Conservation (phyloP, 2,797 vertebrate genomes). For the Cirrhinus molitorella region DNA sequence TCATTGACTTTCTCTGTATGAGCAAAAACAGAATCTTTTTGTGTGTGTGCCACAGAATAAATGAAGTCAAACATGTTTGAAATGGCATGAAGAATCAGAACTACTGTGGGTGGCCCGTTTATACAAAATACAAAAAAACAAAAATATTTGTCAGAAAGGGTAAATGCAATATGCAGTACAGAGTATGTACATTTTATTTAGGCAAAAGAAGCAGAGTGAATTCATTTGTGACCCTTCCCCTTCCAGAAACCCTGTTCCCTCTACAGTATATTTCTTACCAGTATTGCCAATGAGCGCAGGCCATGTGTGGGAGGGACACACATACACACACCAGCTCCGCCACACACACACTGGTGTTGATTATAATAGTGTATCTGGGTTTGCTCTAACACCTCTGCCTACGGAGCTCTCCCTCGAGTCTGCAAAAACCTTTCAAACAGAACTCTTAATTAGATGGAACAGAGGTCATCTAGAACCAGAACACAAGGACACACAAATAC, state of each 20-base stretch:
- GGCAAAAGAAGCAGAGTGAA: neutral
- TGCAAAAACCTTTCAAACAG: constrained; percentile 63
- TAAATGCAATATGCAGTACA: neutral
- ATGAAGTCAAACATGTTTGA: neutral
- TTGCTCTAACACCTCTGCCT: constrained; percentile 52
- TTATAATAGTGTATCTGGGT: constrained; percentile 7
- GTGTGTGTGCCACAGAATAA: neutral
- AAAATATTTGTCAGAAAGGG: neutral
- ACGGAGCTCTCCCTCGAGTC: constrained; percentile 46
- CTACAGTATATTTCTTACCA: constrained; percentile 7
- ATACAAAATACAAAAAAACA: neutral
- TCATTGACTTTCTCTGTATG: neutral
- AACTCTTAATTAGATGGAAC: constrained; percentile 73
- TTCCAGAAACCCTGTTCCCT: constrained; percentile 8
- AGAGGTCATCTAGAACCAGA: constrained; percentile 68
- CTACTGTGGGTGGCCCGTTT: neutral
- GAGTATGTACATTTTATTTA: neutral
- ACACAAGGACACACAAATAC: constrained; percentile 39
- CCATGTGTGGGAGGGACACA: constrained; percentile 43
- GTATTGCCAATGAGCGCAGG: neutral
- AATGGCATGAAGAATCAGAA: neutral
- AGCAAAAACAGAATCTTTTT: neutral
- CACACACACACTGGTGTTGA: constrained; percentile 19
- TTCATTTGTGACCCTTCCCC: constrained; percentile 12
- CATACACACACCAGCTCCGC: constrained; percentile 41